Evolutionary conservation across 2,888 invertebrate species (phyloP).

Genomic region (Pseudeuparius sepicola): DNA sequence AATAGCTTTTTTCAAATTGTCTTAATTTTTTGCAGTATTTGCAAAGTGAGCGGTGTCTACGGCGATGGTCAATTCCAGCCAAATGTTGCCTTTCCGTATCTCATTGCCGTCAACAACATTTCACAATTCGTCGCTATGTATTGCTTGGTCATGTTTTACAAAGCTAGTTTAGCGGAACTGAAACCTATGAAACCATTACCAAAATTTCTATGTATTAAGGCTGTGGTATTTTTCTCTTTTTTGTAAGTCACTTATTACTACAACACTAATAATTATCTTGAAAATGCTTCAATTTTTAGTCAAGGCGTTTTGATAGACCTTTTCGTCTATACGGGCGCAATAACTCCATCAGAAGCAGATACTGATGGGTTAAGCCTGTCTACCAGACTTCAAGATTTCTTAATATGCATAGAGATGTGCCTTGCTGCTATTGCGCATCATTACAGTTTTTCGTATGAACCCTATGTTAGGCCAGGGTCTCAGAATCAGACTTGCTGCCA

Average conservation of each 20-base stretch:
- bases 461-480: constrained; percentile 51
- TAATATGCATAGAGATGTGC: constrained; percentile 98
- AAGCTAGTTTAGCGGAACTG: constrained; percentile 76
- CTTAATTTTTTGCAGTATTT: constrained; percentile 52
- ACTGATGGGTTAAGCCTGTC: constrained; percentile 20
- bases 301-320: constrained; percentile 86
- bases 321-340: constrained; percentile 52
- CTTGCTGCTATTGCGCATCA: constrained; percentile 91
- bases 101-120: constrained; percentile 77
- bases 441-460: constrained; percentile 90
- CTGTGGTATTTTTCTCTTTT: constrained; percentile 95
- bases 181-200: constrained; percentile 89
- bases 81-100: constrained; percentile 80
- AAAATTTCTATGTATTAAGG: constrained; percentile 94
- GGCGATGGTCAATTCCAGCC: constrained; percentile 85
- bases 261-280: not conserved
- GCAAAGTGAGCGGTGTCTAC: constrained; percentile 75
- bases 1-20: not conserved
- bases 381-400: constrained; percentile 71
- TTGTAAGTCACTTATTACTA: constrained; percentile 63
- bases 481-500: constrained; percentile 50
- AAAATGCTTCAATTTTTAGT: constrained; percentile 44
- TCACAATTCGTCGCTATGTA: constrained; percentile 97
- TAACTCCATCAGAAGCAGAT: constrained; percentile 17
- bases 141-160: constrained; percentile 87